A percentile compares a stretch with the other conserved stretches of the same genome.
These are phyloP conservation scores for Phlogophora meticulosa DNA, from an alignment of 2,888 invertebrate species.

Conservation along the genomic window DNA sequence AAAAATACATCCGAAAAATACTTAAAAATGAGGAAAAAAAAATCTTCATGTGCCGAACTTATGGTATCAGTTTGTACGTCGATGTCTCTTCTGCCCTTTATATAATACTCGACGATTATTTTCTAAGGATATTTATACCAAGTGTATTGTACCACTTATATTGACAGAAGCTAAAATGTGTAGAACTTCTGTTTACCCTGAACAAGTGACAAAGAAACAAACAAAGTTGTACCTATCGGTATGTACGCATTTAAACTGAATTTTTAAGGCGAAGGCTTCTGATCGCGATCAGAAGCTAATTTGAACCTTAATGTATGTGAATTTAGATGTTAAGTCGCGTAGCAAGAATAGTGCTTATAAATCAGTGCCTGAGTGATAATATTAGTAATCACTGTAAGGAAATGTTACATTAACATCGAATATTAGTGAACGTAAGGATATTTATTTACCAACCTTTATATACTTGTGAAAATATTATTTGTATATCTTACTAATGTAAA, in stretches of 20 bases:
- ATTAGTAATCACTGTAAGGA: conserved; percentile 30
- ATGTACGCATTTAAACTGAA: conserved; percentile 6
- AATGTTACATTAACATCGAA: conserved; percentile 58
- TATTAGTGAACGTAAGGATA: conserved; percentile 37
- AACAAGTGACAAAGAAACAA: not conserved
- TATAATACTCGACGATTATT: conserved; percentile 15
- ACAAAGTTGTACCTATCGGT: not conserved
- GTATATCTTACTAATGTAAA: no score
- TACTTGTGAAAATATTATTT: conserved; percentile 26
- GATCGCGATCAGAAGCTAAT: conserved; percentile 16
- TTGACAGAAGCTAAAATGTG: not conserved
- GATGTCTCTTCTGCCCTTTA: no score
- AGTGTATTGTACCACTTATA: not conserved
- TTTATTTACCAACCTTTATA: conserved; percentile 22
- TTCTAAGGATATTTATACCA: conserved; percentile 3
- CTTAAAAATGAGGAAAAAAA: no score
- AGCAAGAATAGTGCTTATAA: conserved; percentile 55
- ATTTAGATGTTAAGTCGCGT: conserved; percentile 41
- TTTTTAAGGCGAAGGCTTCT: conserved; percentile 8
- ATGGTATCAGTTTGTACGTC: no score
- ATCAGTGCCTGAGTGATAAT: conserved; percentile 55
- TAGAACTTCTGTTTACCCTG: not conserved
- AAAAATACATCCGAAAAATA: no score
- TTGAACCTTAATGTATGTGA: conserved; percentile 25
- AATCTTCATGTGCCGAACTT: no score